Evolutionary conservation across 92 coral and sea anemone species (phyloP), one percentile per base, ranked within the genome.

Genomic region (Phenganax subtilis): DNA sequence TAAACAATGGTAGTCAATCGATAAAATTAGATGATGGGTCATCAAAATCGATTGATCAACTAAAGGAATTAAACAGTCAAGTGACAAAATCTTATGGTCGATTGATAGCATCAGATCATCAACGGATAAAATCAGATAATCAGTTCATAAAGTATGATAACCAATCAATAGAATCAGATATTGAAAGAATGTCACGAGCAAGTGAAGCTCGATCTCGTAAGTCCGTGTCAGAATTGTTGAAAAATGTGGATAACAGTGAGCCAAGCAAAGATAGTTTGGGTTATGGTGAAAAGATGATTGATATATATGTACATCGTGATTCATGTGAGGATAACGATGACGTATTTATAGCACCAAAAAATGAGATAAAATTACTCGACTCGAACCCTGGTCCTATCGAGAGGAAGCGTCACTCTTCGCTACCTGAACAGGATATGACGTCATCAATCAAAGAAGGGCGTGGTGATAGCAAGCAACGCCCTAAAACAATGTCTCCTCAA

Each of bases 371-470:
- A 54, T 63, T 54, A 3, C 73, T 73, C 9, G 61, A 79, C 61
- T 28, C 65, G 63, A 56, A 29, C 67, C 15, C 57, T 28, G 68
- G 52, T 10, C 82, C 71, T 25, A 51, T 37, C 47, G 47, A 59
- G 29, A 62, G 71, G 62, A 77, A 58, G 70, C 82, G 82, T 77
- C 82, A 57, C 44, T 59, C 82, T 14, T 79, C 83, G 7, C 44
- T 79, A 17, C 83, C 83, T 16, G 83, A 79, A 8, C 27, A 57
- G 12, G 69, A 57, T 12, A 25, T 76, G 29, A 59, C 83, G 51
- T 63, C 75, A 10, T 54, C 58, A n/a, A 16, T n/a, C 9, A 47
- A 62, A 7, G 47, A 77, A 14, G 12, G 57, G 57, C 30, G 53
- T 29, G 71, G 51, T 44, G 60, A 29, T 4, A 27, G 51, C 16